Evolutionary conservation across 2,113 vertebrate species (phyloP), one percentile per base, ranked within the genome.

Genomic region (Perca fluviatilis): DNA sequence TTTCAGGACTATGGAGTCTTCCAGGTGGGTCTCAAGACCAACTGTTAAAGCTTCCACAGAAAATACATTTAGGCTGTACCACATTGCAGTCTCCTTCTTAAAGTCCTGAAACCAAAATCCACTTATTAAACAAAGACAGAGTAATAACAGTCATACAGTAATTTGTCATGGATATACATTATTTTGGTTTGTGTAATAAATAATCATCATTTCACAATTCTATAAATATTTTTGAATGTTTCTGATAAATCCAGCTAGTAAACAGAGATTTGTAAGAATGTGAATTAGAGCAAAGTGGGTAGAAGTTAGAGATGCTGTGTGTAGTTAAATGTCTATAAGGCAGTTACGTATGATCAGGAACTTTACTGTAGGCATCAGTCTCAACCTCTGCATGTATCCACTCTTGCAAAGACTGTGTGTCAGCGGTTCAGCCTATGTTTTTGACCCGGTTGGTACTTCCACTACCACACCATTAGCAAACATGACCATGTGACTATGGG

Each of bases 1-100:
- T 99, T 9, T 97, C 98, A 79, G 98, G 98, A 66, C 95, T 99
- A 76, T 99, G 98, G 98, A 99, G 98, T 95, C 97, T 99, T 84
- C 98, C 98, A 95, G 98, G 98, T 99, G 64, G 1, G 89, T 88
- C 16, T 43, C 36, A 16, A 13, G 56, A 23, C n/a, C 6, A 43
- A 43, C 40, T 50, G 25, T 63, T 63, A 25, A 15, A 19, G n/a
- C 27, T n/a, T 10, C 16, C 19, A 36, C 30, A 33, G 58, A 69
- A 61, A 57, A 50, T 16, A 21, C 43, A 13, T 1, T 51, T 40
- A 27, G 54, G 1, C 16, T 47, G 0, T 6, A 27, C 11, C 65
- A 57, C 0, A 19, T 12, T 53, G 5, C 5, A 36, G 23, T 58
- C 21, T 62, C 33, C 14, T 60, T 4, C 6, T 0, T 16, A 0